Conservation (phyloP, 2,113 vertebrate species). For the Dromas ardeola region DNA sequence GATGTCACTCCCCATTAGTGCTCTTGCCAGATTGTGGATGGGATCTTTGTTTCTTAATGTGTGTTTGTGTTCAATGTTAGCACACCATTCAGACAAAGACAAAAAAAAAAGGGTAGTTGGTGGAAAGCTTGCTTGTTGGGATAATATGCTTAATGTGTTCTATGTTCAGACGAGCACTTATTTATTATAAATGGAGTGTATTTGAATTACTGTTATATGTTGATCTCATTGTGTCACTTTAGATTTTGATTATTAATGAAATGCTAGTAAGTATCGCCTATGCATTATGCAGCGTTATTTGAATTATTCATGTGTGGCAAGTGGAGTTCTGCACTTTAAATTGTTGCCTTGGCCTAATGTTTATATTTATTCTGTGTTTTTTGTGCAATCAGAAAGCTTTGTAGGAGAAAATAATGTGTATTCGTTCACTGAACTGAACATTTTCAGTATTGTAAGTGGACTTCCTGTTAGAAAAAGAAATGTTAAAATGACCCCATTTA, state of each 20-base stretch:
- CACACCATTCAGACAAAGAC: background rate
- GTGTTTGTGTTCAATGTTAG: background rate
- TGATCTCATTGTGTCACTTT: slow-evolving; percentile 36
- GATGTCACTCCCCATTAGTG: background rate
- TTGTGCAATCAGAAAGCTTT: slow-evolving; percentile 18
- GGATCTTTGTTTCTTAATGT: slow-evolving; percentile 1
- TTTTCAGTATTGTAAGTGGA: slow-evolving; percentile 5
- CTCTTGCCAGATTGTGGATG: background rate
- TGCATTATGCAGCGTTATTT: slow-evolving; percentile 26
- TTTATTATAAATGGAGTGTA: slow-evolving; percentile 45
- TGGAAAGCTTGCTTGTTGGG: background rate
- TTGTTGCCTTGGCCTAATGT: slow-evolving; percentile 41
- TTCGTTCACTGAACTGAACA: slow-evolving; percentile 22
- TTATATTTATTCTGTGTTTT: slow-evolving; percentile 9
- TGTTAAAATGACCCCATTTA: background rate
- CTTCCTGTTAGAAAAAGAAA: slow-evolving; percentile 2
- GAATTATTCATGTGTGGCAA: slow-evolving; percentile 27
- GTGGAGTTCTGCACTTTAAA: slow-evolving; percentile 61
- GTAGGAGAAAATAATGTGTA: background rate
- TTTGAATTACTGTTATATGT: slow-evolving; percentile 51
- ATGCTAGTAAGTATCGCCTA: slow-evolving; percentile 11
- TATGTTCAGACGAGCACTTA: slow-evolving; percentile 33
- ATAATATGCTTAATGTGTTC: background rate
- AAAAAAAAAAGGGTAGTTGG: background rate
- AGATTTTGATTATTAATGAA: slow-evolving; percentile 46